Conservation (phyloP, 1,140 invertebrate genomes). For the Papilio dardanus region DNA sequence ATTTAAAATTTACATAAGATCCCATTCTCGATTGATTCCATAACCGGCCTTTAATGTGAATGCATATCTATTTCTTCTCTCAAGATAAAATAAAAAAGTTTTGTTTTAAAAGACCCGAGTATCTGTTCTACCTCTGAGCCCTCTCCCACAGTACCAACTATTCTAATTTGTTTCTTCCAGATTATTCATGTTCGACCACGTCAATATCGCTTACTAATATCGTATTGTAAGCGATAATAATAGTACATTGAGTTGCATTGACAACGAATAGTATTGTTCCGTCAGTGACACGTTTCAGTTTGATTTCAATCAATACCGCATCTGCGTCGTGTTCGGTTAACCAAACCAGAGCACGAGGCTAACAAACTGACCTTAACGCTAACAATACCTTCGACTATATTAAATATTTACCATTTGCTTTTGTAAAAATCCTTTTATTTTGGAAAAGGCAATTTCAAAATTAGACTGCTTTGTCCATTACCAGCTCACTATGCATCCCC, state of each 20-base stretch:
- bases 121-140: too few relatives aligned
- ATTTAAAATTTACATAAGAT: too few relatives aligned
- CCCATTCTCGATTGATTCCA: background rate
- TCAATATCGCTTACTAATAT: background rate
- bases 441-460: background rate
- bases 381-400: background rate
- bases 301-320: slow-evolving; percentile 32
- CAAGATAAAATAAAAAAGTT: too few relatives aligned
- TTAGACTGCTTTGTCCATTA: background rate
- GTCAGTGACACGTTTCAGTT: background rate
- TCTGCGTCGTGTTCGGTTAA: slow-evolving; percentile 24
- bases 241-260: background rate
- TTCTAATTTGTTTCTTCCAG: too few relatives aligned
- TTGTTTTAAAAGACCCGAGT: too few relatives aligned
- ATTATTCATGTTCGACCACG: background rate
- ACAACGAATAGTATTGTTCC: slow-evolving; percentile 1
- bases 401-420: background rate
- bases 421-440: background rate
- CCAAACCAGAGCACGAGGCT: slow-evolving; percentile 14
- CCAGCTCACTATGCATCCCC: too few relatives aligned
- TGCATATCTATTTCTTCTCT: too few relatives aligned
- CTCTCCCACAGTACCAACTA: too few relatives aligned
- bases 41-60: too few relatives aligned
- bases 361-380: slow-evolving; percentile 16
- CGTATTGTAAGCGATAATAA: background rate